phyloP scores from a whole-genome alignment of 2,888 invertebrate genomes.

The Sarcophaga variegata region DNA sequence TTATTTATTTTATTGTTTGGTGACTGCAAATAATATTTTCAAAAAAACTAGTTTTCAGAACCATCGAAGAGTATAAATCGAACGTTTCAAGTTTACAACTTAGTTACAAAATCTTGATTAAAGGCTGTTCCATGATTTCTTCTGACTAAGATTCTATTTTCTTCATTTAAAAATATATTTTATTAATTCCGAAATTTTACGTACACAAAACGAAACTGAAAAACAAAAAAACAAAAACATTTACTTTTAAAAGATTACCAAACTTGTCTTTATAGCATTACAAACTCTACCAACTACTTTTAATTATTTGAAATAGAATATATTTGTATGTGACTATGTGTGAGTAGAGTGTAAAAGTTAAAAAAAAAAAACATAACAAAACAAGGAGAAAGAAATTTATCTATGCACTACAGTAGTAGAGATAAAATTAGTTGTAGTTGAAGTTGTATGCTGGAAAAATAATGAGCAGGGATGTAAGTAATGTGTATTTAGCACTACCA shows the following conservation, averaged over 20 bases:
- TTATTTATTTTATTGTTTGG: too few species aligned
- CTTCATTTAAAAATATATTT: too few species aligned
- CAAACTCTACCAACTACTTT: constrained; percentile 64
- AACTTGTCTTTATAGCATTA: constrained; percentile 62
- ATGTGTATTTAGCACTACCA: constrained; percentile 67
- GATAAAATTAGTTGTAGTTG: constrained; percentile 53
- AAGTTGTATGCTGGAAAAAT: constrained; percentile 63
- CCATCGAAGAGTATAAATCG: too few species aligned
- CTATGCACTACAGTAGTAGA: constrained; percentile 60
- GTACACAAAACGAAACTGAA: background rate
- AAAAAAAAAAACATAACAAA: constrained; percentile 25
- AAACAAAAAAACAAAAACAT: background rate
- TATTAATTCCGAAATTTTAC: background rate
- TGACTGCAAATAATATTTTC: too few species aligned
- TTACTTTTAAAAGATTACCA: constrained; percentile 18
- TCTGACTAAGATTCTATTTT: too few species aligned
- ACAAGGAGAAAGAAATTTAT: constrained; percentile 39
- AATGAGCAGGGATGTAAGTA: constrained; percentile 49
- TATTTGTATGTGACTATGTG: background rate
- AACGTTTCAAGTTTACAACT: too few species aligned
- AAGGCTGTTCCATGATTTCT: too few species aligned
- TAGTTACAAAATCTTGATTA: too few species aligned
- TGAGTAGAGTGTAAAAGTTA: constrained; percentile 9
- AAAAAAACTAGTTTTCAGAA: too few species aligned
- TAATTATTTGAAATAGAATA: constrained; percentile 9